These are phyloP conservation scores for Balaeniceps rex DNA, from an alignment of 2,113 vertebrate species.

Conservation along the genomic window DNA sequence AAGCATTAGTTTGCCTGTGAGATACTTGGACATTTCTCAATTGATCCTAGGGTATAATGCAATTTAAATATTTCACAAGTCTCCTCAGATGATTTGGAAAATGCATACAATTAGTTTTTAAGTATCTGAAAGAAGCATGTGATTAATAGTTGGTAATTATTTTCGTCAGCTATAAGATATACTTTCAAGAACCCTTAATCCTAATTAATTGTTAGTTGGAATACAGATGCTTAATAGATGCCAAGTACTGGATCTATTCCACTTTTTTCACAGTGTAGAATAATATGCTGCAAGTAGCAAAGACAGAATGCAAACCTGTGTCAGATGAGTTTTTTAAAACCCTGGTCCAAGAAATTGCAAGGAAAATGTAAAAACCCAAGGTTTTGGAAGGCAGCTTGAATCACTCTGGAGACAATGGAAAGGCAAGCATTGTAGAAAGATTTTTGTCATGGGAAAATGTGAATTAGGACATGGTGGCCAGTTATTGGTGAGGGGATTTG, in stretches of 20 bases:
- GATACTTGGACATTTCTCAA: conserved; percentile 7
- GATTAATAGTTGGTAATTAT: conserved; percentile 41
- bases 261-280: neutral
- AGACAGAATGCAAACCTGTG: neutral
- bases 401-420: neutral
- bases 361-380: neutral
- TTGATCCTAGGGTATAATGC: neutral
- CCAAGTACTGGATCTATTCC: conserved; percentile 36
- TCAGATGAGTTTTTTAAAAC: neutral
- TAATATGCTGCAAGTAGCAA: neutral
- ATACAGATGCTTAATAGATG: conserved; percentile 3
- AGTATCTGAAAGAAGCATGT: conserved; percentile 11
- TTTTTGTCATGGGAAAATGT: neutral
- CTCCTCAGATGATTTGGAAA: neutral
- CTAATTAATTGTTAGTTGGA: conserved; percentile 52
- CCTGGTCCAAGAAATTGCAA: neutral
- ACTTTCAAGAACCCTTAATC: conserved; percentile 39
- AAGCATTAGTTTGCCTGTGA: neutral
- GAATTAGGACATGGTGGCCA: neutral
- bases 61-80: conserved; percentile 23
- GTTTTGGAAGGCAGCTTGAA: neutral
- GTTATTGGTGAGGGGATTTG: neutral
- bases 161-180: conserved; percentile 16
- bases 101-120: conserved; percentile 23
- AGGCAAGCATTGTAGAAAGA: neutral